Evolutionary conservation across 2,113 vertebrate species (phyloP).

Genomic region (Eulemur macaco): DNA sequence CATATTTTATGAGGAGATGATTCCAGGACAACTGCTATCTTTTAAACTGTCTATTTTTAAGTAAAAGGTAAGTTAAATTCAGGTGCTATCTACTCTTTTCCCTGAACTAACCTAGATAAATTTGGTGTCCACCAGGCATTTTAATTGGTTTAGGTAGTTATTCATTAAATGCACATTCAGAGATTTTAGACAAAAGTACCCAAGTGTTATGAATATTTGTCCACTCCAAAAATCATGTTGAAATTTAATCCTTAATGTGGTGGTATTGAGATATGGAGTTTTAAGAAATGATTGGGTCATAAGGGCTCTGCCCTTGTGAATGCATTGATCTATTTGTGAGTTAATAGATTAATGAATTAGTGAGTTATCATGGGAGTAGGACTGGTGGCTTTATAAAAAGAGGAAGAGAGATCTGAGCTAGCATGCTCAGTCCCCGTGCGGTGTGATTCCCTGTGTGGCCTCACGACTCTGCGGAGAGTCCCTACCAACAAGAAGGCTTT

Average conservation of each 20-base stretch:
- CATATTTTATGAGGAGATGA: constrained; percentile 24
- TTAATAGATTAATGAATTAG: neutral
- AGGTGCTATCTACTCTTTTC: neutral
- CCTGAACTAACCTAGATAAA: constrained; percentile 20
- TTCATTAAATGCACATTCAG: neutral
- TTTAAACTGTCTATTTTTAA: constrained; percentile 34
- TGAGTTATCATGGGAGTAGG: neutral
- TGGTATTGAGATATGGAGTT: neutral
- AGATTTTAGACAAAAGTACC: neutral
- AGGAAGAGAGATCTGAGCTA: neutral
- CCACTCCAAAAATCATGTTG: neutral
- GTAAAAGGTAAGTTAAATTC: neutral
- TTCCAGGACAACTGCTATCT: neutral
- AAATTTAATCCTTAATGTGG: neutral
- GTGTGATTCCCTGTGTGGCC: neutral
- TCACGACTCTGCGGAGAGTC: neutral
- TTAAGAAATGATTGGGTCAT: neutral
- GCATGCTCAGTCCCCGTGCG: neutral
- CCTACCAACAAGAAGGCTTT: neutral
- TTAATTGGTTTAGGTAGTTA: neutral
- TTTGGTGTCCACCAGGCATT: neutral
- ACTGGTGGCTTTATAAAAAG: neutral
- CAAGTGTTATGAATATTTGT: neutral
- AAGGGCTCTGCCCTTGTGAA: neutral
- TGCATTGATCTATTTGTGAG: neutral